These are phyloP conservation scores for Climacteris rufus DNA, from an alignment of 2,113 vertebrate species.

Conservation along the genomic window DNA sequence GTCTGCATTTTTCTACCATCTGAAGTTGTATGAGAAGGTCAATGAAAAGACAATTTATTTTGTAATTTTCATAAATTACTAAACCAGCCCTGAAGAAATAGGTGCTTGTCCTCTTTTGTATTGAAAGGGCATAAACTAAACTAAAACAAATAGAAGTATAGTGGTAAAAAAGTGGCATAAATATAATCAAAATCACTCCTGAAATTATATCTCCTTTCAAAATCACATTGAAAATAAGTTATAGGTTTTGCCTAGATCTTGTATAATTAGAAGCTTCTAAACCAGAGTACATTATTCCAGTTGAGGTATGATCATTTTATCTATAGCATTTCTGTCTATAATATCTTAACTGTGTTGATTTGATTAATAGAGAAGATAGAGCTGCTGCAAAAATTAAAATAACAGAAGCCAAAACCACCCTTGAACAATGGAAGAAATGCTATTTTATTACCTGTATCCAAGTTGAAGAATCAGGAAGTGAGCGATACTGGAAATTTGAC, in stretches of 20 bases:
- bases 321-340: background rate
- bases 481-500: conserved; percentile 92
- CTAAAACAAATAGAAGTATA: background rate
- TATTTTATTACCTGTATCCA: conserved; percentile 84
- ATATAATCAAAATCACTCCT: background rate
- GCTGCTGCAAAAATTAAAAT: conserved; percentile 75
- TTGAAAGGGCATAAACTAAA: background rate
- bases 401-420: conserved; percentile 75
- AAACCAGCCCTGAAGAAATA: background rate
- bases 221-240: background rate
- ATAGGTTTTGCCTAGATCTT: background rate
- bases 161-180: background rate
- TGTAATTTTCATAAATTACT: background rate
- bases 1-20: background rate
- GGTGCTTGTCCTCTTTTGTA: background rate
- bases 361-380: conserved; percentile 74
- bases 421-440: conserved; percentile 84
- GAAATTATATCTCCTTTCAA: background rate
- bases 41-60: background rate
- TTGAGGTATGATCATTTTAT: background rate
- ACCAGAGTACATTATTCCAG: background rate
- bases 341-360: background rate
- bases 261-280: background rate
- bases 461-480: conserved; percentile 82
- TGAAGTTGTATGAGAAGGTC: background rate